phyloP scores from a whole-genome alignment of 1,140 invertebrate genomes.

The Cydia amplana region DNA sequence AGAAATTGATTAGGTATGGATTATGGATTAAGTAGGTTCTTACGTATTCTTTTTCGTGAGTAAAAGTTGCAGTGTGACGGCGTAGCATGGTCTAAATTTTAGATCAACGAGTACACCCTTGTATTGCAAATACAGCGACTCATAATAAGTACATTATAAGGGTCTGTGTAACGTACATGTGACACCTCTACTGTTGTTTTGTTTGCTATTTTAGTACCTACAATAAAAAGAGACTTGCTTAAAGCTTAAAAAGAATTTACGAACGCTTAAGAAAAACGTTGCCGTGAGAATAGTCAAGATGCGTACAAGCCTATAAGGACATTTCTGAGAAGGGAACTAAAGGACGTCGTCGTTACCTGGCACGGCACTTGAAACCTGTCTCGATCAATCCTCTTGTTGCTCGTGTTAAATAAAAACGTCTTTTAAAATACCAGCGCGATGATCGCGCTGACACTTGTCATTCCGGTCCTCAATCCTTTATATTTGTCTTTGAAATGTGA shows the following conservation, averaged over 20 bases:
- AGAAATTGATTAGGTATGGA: too few relatives aligned
- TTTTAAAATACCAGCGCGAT: constrained; percentile 75
- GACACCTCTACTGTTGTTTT: not conserved
- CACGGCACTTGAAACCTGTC: constrained; percentile 76
- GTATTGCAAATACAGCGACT: not conserved
- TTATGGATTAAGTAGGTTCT: too few relatives aligned
- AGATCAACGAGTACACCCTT: too few relatives aligned
- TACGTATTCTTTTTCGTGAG: too few relatives aligned
- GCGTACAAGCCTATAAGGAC: constrained; percentile 55
- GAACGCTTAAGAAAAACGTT: constrained; percentile 17
- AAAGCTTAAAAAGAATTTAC: constrained; percentile 16
- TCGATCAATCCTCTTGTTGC: constrained; percentile 78
- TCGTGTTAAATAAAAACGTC: constrained; percentile 77
- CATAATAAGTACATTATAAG: not conserved
- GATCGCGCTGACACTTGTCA: constrained; percentile 75
- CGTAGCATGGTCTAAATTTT: too few relatives aligned
- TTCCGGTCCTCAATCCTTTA: constrained; percentile 76
- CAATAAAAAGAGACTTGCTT: not conserved
- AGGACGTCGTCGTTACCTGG: constrained; percentile 63
- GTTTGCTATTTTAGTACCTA: not conserved
- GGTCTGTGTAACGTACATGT: not conserved
- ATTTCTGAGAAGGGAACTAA: constrained; percentile 70
- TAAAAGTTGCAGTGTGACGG: too few relatives aligned
- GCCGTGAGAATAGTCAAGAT: constrained; percentile 32
- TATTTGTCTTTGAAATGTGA: constrained; percentile 80